Conservation (phyloP, 2,113 vertebrate species). For the Psammodynastes pulverulentus region DNA sequence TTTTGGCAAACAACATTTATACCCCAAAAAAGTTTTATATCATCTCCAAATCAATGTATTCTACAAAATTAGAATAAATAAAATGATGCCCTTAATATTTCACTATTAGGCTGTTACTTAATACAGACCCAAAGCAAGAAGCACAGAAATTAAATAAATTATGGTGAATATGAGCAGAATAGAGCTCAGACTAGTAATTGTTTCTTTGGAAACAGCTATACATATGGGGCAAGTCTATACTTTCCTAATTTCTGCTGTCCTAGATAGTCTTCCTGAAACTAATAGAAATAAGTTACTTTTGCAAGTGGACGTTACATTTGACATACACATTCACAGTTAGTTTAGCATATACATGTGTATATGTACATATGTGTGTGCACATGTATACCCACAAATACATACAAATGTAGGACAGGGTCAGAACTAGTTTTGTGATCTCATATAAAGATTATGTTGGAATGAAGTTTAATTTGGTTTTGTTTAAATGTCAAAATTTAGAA, state of each 20-base stretch:
- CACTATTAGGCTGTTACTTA: slow-evolving; percentile 75
- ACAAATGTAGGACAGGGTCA: not conserved
- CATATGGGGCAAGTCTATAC: not conserved
- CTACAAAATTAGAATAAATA: slow-evolving; percentile 82
- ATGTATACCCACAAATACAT: not conserved
- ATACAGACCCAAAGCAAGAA: slow-evolving; percentile 54
- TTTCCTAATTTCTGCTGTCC: not conserved
- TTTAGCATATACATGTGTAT: not conserved
- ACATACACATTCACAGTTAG: not conserved
- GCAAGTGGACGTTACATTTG: not conserved
- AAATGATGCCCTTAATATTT: slow-evolving; percentile 74
- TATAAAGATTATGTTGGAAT: not conserved
- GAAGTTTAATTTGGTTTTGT: not conserved
- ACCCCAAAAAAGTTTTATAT: slow-evolving; percentile 82
- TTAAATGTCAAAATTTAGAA: not conserved
- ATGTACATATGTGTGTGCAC: not conserved
- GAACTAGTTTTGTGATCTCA: not conserved
- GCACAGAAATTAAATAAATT: not conserved
- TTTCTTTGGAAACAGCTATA: not conserved
- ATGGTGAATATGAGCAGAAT: not conserved
- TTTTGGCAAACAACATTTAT: slow-evolving; percentile 84
- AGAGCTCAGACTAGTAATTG: not conserved
- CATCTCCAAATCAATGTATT: slow-evolving; percentile 79
- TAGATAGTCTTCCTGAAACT: not conserved
- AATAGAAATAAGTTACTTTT: not conserved